Evolutionary conservation across 2,113 vertebrate genomes (phyloP).

Genomic region (Tenebrosternarchus preto): DNA sequence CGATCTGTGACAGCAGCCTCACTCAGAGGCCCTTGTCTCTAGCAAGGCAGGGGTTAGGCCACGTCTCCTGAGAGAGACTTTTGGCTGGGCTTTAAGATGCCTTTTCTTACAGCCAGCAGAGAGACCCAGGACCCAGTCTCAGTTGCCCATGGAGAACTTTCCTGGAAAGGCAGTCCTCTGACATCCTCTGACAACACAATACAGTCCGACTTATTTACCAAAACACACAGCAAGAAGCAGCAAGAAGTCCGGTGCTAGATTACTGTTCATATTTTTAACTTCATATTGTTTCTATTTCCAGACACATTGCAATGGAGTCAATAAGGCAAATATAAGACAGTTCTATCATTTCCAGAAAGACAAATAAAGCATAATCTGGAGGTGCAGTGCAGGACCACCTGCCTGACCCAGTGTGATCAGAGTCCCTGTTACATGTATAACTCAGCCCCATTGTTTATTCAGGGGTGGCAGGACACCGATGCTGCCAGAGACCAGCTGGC

Average conservation of each 20-base stretch:
- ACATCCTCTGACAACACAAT: too few relatives aligned
- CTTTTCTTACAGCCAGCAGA: too few relatives aligned
- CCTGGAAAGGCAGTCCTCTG: too few relatives aligned
- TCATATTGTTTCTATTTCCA: background rate
- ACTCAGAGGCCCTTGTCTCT: too few relatives aligned
- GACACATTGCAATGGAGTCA: background rate
- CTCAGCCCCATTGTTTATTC: background rate
- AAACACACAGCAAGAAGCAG: conserved; percentile 12
- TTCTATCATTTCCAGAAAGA: background rate
- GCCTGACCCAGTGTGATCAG: background rate
- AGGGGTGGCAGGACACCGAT: too few relatives aligned
- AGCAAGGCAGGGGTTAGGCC: too few relatives aligned
- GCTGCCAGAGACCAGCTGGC: conserved; percentile 11
- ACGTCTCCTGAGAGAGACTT: too few relatives aligned
- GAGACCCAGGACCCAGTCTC: too few relatives aligned
- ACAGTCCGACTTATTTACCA: conserved; percentile 29
- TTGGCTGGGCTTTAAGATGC: too few relatives aligned
- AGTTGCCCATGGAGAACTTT: too few relatives aligned
- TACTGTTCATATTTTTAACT: too few relatives aligned
- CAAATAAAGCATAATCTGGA: background rate
- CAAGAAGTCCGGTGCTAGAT: background rate
- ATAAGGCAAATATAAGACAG: background rate
- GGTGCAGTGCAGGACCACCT: background rate
- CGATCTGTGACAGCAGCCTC: too few relatives aligned
- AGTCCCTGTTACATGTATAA: background rate